phyloP scores from a whole-genome alignment of 2,888 invertebrate species.

The Coenonympha arcania region DNA sequence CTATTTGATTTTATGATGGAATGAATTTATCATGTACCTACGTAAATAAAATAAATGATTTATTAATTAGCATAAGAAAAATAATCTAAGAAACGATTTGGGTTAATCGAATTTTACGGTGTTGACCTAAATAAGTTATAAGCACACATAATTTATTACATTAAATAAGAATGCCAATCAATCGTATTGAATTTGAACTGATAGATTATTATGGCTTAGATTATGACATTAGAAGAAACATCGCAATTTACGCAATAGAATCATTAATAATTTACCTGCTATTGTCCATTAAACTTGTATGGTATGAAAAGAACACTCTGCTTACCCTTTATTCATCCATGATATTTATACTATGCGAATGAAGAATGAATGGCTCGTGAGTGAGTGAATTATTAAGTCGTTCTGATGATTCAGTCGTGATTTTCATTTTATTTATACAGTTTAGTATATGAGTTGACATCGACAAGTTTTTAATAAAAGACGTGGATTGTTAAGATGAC shows the following conservation, averaged over 20 bases:
- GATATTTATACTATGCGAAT: no score
- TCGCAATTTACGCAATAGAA: background rate
- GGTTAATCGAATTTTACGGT: constrained; percentile 52
- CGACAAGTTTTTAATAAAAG: no score
- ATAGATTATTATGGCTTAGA: constrained; percentile 34
- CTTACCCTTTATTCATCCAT: no score
- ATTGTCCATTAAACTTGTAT: no score
- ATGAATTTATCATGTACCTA: background rate
- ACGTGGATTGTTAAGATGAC: no score
- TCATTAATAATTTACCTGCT: background rate
- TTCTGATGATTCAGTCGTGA: no score
- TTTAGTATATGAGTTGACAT: no score
- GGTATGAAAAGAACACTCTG: no score
- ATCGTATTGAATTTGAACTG: constrained; percentile 38
- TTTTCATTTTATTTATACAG: no score
- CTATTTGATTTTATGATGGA: background rate
- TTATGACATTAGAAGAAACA: constrained; percentile 39
- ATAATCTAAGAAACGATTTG: constrained; percentile 13
- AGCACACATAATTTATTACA: constrained; percentile 40
- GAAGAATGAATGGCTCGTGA: no score
- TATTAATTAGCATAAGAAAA: constrained; percentile 16
- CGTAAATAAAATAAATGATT: background rate
- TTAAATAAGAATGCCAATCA: constrained; percentile 51
- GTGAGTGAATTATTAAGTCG: background rate
- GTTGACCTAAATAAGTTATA: constrained; percentile 45